These are phyloP conservation scores for Gambelia wislizenii DNA, from an alignment of 2,797 vertebrate species.

Conservation along the genomic window DNA sequence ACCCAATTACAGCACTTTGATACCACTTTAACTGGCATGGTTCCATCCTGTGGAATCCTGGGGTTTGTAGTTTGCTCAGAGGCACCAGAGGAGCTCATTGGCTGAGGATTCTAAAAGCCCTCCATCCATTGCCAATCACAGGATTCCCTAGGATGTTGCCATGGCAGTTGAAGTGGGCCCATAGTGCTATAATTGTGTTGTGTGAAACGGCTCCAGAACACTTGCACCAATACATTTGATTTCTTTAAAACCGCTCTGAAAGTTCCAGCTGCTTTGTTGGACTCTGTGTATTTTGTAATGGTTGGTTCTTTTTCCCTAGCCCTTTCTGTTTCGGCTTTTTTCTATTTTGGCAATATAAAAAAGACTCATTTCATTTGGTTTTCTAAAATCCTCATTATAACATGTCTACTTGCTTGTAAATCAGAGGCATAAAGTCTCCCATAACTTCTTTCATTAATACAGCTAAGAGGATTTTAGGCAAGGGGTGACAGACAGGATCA, in stretches of 20 bases:
- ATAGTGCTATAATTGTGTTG: too few species aligned
- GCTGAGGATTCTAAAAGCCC: too few species aligned
- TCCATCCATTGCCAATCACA: too few species aligned
- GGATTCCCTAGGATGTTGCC: too few species aligned
- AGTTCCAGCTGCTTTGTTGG: neutral
- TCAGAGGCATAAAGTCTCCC: neutral
- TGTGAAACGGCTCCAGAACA: neutral
- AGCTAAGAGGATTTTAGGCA: neutral
- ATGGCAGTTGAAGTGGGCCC: too few species aligned
- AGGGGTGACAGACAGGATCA: neutral
- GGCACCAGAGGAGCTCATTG: too few species aligned
- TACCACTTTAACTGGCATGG: too few species aligned
- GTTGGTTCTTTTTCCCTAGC: fast-evolving
- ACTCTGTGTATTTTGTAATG: neutral
- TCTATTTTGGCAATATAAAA: fast-evolving
- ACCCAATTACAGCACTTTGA: too few species aligned
- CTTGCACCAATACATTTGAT: neutral
- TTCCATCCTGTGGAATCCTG: too few species aligned
- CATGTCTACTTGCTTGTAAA: neutral
- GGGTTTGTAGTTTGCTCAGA: too few species aligned
- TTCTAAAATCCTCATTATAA: neutral
- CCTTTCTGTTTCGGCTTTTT: neutral
- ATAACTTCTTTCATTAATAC: neutral
- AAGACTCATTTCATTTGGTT: neutral
- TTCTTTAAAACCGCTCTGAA: neutral